These are phyloP conservation scores for Epicampocera succincta DNA, from an alignment of 2,888 invertebrate species.

Conservation along the genomic window DNA sequence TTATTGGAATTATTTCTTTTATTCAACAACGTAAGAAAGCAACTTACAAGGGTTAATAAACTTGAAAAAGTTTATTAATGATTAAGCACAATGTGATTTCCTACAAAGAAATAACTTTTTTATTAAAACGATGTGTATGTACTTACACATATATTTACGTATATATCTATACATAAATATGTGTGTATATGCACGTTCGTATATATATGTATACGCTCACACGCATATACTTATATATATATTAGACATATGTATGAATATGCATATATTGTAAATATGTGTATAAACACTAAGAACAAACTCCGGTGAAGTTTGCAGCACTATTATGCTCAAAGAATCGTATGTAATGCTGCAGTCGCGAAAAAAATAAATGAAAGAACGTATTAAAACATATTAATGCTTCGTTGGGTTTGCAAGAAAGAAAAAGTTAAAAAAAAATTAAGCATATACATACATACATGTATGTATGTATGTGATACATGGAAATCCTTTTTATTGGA, in stretches of 20 bases:
- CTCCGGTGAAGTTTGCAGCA: slow-evolving; percentile 52
- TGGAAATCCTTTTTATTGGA: too few relatives aligned
- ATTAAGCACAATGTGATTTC: slow-evolving; percentile 28
- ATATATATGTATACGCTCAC: background rate
- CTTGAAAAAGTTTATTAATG: slow-evolving; percentile 4
- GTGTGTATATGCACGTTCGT: too few relatives aligned
- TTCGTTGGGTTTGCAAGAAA: slow-evolving; percentile 19
- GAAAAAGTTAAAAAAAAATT: background rate
- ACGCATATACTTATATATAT: background rate
- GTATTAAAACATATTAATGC: slow-evolving; percentile 33
- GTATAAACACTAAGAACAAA: slow-evolving; percentile 23
- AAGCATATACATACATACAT: too few relatives aligned
- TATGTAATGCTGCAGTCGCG: slow-evolving; percentile 50
- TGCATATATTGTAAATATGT: slow-evolving; percentile 11
- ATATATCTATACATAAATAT: background rate
- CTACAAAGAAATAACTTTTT: slow-evolving; percentile 3
- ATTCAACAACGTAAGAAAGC: slow-evolving; percentile 1
- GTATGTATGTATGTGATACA: too few relatives aligned
- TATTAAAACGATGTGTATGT: background rate
- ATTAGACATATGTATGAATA: background rate
- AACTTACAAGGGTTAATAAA: slow-evolving; percentile 32
- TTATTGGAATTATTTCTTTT: slow-evolving; percentile 5
- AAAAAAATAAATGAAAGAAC: slow-evolving; percentile 39
- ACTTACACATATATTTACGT: too few relatives aligned
- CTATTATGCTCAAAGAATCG: slow-evolving; percentile 58